Evolutionary conservation across 2,888 invertebrate species (phyloP).

Genomic region (Teleogryllus oceanicus): DNA sequence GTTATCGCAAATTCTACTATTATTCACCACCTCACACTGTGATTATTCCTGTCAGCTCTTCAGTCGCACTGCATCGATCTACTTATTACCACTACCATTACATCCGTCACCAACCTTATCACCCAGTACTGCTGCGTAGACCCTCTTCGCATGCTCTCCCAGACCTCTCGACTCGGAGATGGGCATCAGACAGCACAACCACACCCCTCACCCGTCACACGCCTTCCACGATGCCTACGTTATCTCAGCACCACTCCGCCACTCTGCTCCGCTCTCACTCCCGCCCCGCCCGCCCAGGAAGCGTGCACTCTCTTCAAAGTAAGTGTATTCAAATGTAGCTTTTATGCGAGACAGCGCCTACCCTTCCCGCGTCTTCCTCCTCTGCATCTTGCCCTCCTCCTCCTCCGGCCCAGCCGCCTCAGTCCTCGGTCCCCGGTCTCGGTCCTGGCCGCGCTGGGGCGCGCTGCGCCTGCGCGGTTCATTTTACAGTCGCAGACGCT

Average conservation of each 20-base stretch:
- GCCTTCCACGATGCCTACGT: background rate
- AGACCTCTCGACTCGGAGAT: too few species aligned
- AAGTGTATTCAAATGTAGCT: constrained; percentile 18
- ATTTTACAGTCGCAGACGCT: constrained; percentile 18
- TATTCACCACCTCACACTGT: too few species aligned
- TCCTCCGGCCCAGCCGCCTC: background rate
- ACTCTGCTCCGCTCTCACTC: background rate
- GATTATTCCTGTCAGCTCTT: too few species aligned
- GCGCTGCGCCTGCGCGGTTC: background rate
- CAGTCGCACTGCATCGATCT: too few species aligned
- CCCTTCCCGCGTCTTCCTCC: background rate
- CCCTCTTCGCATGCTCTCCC: too few species aligned
- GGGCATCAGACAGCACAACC: too few species aligned
- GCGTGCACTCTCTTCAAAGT: background rate
- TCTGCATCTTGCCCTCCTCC: background rate
- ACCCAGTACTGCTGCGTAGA: too few species aligned
- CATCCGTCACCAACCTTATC: too few species aligned
- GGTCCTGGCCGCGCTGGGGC: background rate
- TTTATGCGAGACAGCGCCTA: constrained; percentile 6
- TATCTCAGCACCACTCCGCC: background rate
- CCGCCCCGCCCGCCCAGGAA: background rate
- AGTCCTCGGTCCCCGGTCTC: background rate
- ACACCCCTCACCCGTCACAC: background rate
- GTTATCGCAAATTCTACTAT: too few species aligned
- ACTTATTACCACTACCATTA: too few species aligned